These are phyloP conservation scores for Delphinapterus leucas DNA, from an alignment of 2,113 vertebrate genomes.

Conservation along the genomic window DNA sequence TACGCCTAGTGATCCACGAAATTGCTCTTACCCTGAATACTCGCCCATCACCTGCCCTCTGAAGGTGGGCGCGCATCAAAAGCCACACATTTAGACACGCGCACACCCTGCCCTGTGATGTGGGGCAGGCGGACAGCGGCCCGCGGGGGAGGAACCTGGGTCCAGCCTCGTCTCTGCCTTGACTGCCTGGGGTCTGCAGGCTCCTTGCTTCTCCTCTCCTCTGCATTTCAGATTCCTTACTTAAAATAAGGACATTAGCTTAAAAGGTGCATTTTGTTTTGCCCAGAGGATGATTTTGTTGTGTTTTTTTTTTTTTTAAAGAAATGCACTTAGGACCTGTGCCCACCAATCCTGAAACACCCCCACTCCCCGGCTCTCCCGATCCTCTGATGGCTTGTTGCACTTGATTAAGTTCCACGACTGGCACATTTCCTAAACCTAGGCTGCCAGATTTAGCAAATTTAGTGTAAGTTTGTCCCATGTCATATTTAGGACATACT, in stretches of 20 bases:
- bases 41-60: conserved; percentile 60
- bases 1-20: conserved; percentile 71
- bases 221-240: neutral
- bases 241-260: neutral
- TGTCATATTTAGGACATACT: neutral
- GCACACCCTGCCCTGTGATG: rapidly evolving
- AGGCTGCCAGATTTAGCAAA: neutral
- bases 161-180: rapidly evolving
- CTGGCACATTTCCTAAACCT: neutral
- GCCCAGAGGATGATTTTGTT: no score
- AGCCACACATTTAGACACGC: neutral
- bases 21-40: conserved; percentile 67
- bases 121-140: neutral
- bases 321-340: neutral
- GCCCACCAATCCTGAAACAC: neutral
- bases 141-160: neutral
- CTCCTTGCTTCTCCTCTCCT: neutral
- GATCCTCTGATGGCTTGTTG: no score
- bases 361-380: neutral
- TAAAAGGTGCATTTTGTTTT: neutral
- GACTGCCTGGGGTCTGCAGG: neutral
- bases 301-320: neutral
- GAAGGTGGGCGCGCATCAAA: neutral
- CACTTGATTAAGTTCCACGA: neutral
- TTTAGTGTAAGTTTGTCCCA: neutral